Conservation (phyloP, 1,140 invertebrate species). For the Trichonephila inaurata region DNA sequence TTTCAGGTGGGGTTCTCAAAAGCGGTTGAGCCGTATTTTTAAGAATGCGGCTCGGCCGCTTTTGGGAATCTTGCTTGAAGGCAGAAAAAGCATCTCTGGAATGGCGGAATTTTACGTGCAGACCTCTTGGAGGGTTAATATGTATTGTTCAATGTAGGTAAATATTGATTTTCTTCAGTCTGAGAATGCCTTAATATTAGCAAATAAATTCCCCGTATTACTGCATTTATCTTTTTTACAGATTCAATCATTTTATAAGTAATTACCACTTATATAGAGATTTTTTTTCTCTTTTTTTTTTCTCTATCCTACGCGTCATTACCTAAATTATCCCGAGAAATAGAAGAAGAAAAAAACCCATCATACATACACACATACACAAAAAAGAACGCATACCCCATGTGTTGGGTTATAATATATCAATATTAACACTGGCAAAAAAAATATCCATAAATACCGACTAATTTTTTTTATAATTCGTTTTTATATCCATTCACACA, state of each 20-base stretch:
- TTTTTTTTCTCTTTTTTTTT: background rate
- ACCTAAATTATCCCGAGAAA: background rate
- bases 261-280: background rate
- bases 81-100: too few species aligned
- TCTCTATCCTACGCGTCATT: background rate
- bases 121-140: too few species aligned
- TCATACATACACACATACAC: background rate
- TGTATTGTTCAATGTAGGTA: too few species aligned
- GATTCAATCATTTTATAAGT: background rate
- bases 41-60: too few species aligned
- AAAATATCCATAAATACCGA: conserved; percentile 53
- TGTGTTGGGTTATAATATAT: conserved; percentile 41
- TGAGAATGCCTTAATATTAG: too few species aligned
- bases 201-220: too few species aligned
- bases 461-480: conserved; percentile 62
- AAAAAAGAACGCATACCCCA: background rate
- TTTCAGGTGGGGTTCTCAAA: too few species aligned
- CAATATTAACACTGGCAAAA: conserved; percentile 68
- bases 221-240: too few species aligned
- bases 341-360: background rate
- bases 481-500: conserved; percentile 16
- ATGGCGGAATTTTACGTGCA: too few species aligned
- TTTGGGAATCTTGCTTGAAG: too few species aligned
- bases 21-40: too few species aligned
- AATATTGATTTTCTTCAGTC: too few species aligned